Conservation (phyloP, 2,888 invertebrate genomes). For the Dromius quadrimaculatus region DNA sequence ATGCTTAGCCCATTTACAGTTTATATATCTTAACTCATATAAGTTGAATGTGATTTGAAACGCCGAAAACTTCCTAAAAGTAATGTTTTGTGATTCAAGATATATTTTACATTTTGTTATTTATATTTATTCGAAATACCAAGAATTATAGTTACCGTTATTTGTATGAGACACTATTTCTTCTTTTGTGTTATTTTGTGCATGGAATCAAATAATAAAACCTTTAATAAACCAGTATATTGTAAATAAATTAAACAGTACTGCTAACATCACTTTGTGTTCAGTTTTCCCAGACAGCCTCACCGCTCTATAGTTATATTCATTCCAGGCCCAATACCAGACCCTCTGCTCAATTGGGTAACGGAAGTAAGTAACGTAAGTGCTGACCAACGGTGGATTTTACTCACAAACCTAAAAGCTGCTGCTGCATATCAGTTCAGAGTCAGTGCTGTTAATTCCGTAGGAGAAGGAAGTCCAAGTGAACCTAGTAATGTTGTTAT, state of each 20-base stretch:
- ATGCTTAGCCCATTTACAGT: no score
- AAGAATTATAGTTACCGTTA: no score
- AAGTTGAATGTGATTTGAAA: no score
- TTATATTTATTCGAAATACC: no score
- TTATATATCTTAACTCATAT: no score
- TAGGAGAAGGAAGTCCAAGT: slow-evolving; percentile 94
- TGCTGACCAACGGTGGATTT: slow-evolving; percentile 80
- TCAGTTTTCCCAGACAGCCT: neutral
- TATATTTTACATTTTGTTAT: no score
- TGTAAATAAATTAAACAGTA: neutral
- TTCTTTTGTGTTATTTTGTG: no score
- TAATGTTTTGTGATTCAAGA: no score
- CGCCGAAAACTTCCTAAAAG: no score
- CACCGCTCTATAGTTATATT: slow-evolving; percentile 56
- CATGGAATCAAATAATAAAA: neutral
- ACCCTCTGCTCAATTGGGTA: slow-evolving; percentile 88
- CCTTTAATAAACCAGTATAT: no score
- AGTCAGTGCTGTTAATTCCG: slow-evolving; percentile 95
- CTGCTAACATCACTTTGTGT: neutral
- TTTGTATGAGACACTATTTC: no score
- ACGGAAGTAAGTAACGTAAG: slow-evolving; percentile 90
- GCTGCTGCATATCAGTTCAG: slow-evolving; percentile 97
- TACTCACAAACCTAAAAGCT: slow-evolving; percentile 89
- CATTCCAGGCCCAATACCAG: slow-evolving; percentile 84
- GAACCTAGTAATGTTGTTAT: slow-evolving; percentile 90